Conservation (phyloP, 2,888 invertebrate genomes). For the Netelia inedita region DNA sequence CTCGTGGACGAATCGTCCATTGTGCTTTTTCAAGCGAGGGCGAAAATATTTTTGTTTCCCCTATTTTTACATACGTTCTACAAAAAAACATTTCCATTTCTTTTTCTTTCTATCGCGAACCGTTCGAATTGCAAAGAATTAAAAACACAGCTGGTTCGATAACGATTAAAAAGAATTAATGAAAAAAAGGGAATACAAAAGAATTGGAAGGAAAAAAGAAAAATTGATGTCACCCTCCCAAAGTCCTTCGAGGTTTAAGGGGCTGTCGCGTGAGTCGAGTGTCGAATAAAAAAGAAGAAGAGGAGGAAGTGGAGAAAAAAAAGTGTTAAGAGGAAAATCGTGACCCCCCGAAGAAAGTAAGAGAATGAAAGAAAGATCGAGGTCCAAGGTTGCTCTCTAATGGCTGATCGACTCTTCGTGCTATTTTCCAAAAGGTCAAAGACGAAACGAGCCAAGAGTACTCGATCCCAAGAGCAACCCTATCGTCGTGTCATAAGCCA, state of each 20-base stretch:
- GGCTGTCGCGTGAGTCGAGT: not conserved
- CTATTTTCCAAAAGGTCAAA: constrained; percentile 51
- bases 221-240: not conserved
- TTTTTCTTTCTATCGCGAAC: not conserved
- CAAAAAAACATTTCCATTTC: not conserved
- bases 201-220: too few relatives aligned
- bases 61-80: not conserved
- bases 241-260: not conserved
- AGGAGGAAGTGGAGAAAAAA: constrained; percentile 25
- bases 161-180: too few relatives aligned
- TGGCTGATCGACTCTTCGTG: constrained; percentile 30
- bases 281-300: too few relatives aligned
- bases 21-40: not conserved
- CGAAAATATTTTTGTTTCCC: too few relatives aligned
- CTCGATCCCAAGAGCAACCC: constrained; percentile 32
- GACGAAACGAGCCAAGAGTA: constrained; percentile 42
- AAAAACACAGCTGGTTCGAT: too few relatives aligned
- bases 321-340: constrained; percentile 39
- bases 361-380: not conserved
- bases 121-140: too few relatives aligned
- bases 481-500: not conserved
- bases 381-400: not conserved
- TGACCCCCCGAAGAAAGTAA: constrained; percentile 10
- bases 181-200: too few relatives aligned
- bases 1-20: not conserved